Base-by-base conservation (phyloP, 2,888 invertebrate genomes). In the Octodonta nipae region DNA sequence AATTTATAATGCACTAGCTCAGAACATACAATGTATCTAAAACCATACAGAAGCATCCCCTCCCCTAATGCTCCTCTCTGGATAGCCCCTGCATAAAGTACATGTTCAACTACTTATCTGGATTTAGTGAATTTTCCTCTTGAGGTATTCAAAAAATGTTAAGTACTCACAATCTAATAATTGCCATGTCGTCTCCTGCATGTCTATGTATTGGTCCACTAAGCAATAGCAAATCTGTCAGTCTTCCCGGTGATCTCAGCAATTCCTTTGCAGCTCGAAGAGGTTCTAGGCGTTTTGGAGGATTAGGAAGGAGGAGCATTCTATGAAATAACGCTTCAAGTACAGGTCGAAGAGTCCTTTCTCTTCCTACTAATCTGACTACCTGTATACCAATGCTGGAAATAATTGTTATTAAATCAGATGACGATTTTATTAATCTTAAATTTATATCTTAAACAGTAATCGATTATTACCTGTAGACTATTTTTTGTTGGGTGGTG, bases 311-410 rank as follows among this genome's bases (percentile, higher is more conserved):
- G 0, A 92, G 67, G 3, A 92, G 63, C 81, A 92, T 88, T 34
- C 92, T 71, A 60, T 93, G 92, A 55, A 92, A 92, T 2, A 93
- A 67, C 0, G 92, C 89, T 56, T 92, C 92, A 26, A 93, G 63
- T 25, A 92, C 91, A 5, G 92, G 89, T 8, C 92, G 71, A 28
- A 93, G 63, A n/a, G 79, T 78, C 1, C 84, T 77, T 13, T 87
- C 82, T 20, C 83, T 78, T 0, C 92, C 93, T 1, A 92, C 87
- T 22, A 92, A 65, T 8, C 89, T 73, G 1, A 92, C 80, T 33
- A 93, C 65, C 54, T 91, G 86, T 33, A 85, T 84, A 5, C 87
- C 86, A 50, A 93, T 91, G 55, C 87, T 87, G 52, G 14, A 45
- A 44, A 26, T 26, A 4, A 12, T n/a, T n/a, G n/a, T n/a, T 28